A percentile compares a stretch with the other conserved stretches of the same genome.
These are phyloP conservation scores for Platysternon megacephalum DNA, from an alignment of 2,113 vertebrate genomes.

Conservation along the genomic window DNA sequence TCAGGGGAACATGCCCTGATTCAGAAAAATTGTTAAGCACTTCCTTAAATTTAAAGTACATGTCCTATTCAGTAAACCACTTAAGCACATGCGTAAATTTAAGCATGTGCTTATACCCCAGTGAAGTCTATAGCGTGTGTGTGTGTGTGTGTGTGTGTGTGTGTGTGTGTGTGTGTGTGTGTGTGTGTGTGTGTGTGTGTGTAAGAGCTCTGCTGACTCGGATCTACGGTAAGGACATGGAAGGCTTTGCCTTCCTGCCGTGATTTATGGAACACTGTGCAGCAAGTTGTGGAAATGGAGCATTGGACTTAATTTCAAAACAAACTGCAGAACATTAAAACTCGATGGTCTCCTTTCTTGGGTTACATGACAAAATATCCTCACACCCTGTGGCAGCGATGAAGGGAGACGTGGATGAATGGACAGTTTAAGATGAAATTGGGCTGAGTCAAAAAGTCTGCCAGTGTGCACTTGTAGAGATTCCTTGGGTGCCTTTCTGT, in stretches of 20 bases:
- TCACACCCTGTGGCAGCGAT: background rate
- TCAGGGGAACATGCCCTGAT: constrained; percentile 31
- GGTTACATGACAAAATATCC: background rate
- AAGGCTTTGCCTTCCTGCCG: background rate
- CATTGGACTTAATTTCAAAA: fast-evolving
- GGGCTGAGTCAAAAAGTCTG: background rate
- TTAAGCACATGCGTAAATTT: background rate
- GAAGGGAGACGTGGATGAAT: background rate
- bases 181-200: too few relatives aligned
- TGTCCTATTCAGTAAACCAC: background rate
- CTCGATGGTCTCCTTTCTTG: background rate
- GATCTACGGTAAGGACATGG: background rate
- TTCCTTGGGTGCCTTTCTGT: background rate
- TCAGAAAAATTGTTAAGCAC: constrained; percentile 43
- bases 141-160: too few relatives aligned
- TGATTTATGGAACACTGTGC: fast-evolving
- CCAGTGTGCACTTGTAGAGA: background rate
- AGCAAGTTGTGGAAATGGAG: background rate
- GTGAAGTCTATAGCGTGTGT: background rate
- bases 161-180: too few relatives aligned
- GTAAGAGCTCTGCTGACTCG: background rate
- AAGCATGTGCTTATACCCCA: background rate
- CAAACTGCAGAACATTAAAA: background rate
- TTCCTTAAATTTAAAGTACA: background rate
- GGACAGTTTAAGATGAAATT: background rate